These are phyloP conservation scores for Solenopsis fugax DNA, from an alignment of 1,140 invertebrate species.

Conservation along the genomic window DNA sequence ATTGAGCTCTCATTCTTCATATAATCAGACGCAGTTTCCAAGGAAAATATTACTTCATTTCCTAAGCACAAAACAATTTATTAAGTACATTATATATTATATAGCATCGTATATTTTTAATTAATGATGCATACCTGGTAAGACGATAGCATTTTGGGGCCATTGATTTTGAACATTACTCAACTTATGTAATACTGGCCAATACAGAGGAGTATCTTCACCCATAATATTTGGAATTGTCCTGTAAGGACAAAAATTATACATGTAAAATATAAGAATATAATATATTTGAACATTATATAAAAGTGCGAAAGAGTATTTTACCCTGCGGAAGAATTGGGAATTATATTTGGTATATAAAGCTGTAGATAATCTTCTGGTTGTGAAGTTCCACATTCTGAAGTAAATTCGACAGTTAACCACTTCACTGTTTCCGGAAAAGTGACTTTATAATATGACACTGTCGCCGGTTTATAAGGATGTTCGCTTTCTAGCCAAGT, in stretches of 20 bases:
- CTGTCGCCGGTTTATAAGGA: conserved; percentile 96
- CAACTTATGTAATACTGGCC: conserved; percentile 92
- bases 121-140: conserved; percentile 89
- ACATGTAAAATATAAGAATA: conserved; percentile 6
- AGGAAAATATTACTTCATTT: conserved; percentile 97
- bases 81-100: neutral
- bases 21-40: conserved; percentile 98
- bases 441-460: conserved; percentile 95
- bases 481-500: conserved; percentile 98
- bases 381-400: conserved; percentile 96
- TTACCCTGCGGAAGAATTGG: conserved; percentile 72
- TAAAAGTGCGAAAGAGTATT: neutral
- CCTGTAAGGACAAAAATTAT: conserved; percentile 65
- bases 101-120: neutral
- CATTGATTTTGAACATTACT: conserved; percentile 91
- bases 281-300: neutral
- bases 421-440: conserved; percentile 96
- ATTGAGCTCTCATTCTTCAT: conserved; percentile 95
- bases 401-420: conserved; percentile 97
- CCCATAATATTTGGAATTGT: conserved; percentile 42
- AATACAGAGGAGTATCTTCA: conserved; percentile 86
- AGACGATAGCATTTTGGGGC: conserved; percentile 94
- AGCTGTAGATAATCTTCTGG: conserved; percentile 96
- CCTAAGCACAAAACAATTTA: conserved; percentile 86
- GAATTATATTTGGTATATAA: conserved; percentile 90